Evolutionary conservation across 2,797 vertebrate genomes (phyloP), one percentile per base, ranked within the genome.

Genomic region (Columba guinea): DNA sequence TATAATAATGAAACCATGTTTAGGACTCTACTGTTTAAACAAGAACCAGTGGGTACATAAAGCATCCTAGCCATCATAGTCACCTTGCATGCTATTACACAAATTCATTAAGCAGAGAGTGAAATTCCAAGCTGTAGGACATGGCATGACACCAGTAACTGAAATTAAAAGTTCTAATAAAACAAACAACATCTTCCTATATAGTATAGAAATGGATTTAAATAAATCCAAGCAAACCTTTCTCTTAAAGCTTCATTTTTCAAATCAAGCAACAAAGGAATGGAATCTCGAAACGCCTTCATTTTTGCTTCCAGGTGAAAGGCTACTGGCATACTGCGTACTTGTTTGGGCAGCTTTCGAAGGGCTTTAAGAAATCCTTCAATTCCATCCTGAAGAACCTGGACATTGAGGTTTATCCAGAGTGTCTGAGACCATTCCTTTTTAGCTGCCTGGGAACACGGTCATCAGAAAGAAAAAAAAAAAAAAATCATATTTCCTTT

Each of bases 181-280:
- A 81, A 49, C 21, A 27, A 22, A 69, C 41, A 55, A 94, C 79
- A 30, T 75, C 22, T 39, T 30, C 18, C 59, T 28, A 20, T 4
- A 11, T 2, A 46, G 44, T 46, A 35, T 1, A 59, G 22, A 28
- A 20, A 39, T 9, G 2, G 17, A 28, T 13, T 22, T 17, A 26
- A n/a, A 62, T 11, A 70, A 89, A 78, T 46, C 41, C 20, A 44
- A 93, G 67, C 97, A 69, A 75, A 99, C 99, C 99, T 99, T 80
- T 99, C 98, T 97, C 99, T 98, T 46, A 99, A 97, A 14, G 99
- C 99, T 89, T 99, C 99, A 3, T 99, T 99, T 96, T 99, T 99
- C 88, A 99, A 96, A 96, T 99, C 99, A 39, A 99, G 97, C 59
- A 99, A 97, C 68, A 99, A 97, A 46, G 99, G 99, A 48, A 99